A percentile compares a stretch with the other conserved stretches of the same genome.
Evolutionary conservation across 2,797 vertebrate genomes (phyloP).

Genomic region (Macroramphosus scolopax): DNA sequence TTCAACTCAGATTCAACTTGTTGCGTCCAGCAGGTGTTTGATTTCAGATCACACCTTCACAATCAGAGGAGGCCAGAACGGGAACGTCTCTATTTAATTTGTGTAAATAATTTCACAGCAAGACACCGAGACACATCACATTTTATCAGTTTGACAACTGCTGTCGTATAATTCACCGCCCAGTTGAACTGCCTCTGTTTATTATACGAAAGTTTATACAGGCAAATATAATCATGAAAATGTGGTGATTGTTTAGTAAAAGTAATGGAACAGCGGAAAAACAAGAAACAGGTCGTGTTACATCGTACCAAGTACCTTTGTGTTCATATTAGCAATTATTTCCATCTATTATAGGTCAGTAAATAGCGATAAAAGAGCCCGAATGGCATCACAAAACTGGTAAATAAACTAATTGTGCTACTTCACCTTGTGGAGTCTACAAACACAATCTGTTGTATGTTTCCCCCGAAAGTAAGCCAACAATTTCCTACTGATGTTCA

Average conservation of each 20-base stretch:
- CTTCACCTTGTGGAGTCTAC: too few relatives aligned
- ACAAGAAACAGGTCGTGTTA: too few relatives aligned
- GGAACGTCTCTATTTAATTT: slow-evolving; percentile 43
- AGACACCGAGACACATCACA: slow-evolving; percentile 21
- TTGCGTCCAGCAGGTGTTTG: too few relatives aligned
- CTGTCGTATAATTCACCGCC: slow-evolving; percentile 1
- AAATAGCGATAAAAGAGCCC: too few relatives aligned
- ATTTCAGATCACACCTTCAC: slow-evolving; percentile 15
- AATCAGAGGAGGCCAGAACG: slow-evolving; percentile 7
- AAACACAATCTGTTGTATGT: neutral
- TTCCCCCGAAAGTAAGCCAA: slow-evolving; percentile 8
- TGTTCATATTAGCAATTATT: too few relatives aligned
- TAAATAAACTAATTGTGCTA: too few relatives aligned
- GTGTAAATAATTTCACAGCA: slow-evolving; percentile 29
- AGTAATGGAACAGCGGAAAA: neutral
- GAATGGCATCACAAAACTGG: too few relatives aligned
- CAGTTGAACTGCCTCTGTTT: neutral
- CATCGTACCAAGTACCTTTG: too few relatives aligned
- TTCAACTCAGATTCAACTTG: too few relatives aligned
- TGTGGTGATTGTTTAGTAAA: neutral
- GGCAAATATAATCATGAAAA: neutral
- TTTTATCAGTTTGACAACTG: slow-evolving; percentile 22
- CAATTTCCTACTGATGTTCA: slow-evolving; percentile 2
- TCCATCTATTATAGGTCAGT: too few relatives aligned
- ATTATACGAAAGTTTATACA: neutral